Evolutionary conservation across 2,113 vertebrate species (phyloP).

Genomic region (Alaudala cheleensis): DNA sequence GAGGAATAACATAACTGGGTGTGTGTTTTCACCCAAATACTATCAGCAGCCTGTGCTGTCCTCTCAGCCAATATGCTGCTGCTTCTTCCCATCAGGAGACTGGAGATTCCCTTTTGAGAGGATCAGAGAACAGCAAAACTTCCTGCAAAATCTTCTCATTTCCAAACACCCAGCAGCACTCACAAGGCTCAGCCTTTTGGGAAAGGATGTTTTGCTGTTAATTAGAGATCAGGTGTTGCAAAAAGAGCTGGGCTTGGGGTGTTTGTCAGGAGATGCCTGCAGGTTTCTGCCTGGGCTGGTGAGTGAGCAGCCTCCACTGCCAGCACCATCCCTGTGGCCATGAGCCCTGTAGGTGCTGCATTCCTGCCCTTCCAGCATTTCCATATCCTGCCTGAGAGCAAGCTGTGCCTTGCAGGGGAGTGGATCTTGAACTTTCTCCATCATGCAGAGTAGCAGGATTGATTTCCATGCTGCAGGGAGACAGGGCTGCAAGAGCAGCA

Average conservation of each 20-base stretch:
- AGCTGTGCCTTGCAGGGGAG: neutral
- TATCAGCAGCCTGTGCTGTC: neutral
- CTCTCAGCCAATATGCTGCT: neutral
- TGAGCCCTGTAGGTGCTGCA: fast-evolving
- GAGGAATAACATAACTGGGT: neutral
- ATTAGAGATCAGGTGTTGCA: neutral
- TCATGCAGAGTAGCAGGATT: neutral
- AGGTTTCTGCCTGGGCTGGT: neutral
- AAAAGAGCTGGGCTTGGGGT: neutral
- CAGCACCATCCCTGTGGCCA: neutral
- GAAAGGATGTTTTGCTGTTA: neutral
- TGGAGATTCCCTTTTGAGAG: neutral
- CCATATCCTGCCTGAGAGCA: neutral
- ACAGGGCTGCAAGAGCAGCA: neutral
- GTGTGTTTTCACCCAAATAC: neutral
- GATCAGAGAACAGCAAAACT: neutral
- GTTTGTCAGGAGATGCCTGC: neutral
- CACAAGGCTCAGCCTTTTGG: neutral
- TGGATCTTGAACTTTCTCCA: neutral
- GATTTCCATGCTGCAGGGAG: neutral
- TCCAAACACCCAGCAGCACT: neutral
- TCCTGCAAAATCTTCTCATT: neutral
- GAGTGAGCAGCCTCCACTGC: neutral
- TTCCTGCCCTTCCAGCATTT: neutral
- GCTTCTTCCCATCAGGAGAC: neutral